phyloP scores from a whole-genome alignment of 2,888 invertebrate genomes.

The Melanchra persicariae region DNA sequence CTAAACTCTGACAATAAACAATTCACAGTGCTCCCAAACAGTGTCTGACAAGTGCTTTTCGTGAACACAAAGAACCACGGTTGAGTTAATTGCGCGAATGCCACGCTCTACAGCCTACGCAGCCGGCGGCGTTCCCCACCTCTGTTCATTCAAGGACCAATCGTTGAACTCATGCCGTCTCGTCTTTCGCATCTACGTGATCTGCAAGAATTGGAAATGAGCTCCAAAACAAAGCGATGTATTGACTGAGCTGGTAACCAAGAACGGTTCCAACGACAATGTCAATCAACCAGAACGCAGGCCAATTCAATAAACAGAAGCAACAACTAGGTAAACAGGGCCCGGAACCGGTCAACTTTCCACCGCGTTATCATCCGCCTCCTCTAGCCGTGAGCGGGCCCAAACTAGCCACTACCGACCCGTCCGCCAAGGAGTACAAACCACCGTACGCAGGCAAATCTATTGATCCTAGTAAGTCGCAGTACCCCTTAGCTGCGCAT shows the following conservation, averaged over 20 bases:
- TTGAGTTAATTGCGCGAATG: slow-evolving; percentile 86
- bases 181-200: slow-evolving; percentile 79
- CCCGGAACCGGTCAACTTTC: slow-evolving; percentile 90
- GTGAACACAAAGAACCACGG: slow-evolving; percentile 62
- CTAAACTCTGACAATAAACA: slow-evolving; percentile 40
- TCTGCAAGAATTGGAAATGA: slow-evolving; percentile 81
- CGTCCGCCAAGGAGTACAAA: slow-evolving; percentile 87
- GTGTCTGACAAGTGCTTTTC: slow-evolving; percentile 68
- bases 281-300: slow-evolving; percentile 89
- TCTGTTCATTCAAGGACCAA: slow-evolving; percentile 89
- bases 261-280: slow-evolving; percentile 82
- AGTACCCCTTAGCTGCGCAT: slow-evolving; percentile 80
- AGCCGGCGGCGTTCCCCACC: slow-evolving; percentile 88
- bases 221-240: slow-evolving; percentile 74
- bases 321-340: slow-evolving; percentile 90
- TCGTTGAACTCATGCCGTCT: slow-evolving; percentile 87
- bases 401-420: slow-evolving; percentile 92
- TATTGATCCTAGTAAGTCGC: slow-evolving; percentile 82
- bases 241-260: slow-evolving; percentile 79
- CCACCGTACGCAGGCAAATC: slow-evolving; percentile 83
- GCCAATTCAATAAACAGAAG: slow-evolving; percentile 88
- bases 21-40: slow-evolving; percentile 47
- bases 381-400: slow-evolving; percentile 92
- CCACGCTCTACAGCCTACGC: slow-evolving; percentile 89
- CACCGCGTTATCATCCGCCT: slow-evolving; percentile 95